These are phyloP conservation scores for Heterodera carotae DNA, from an alignment of 1,140 invertebrate species.

Conservation along the genomic window DNA sequence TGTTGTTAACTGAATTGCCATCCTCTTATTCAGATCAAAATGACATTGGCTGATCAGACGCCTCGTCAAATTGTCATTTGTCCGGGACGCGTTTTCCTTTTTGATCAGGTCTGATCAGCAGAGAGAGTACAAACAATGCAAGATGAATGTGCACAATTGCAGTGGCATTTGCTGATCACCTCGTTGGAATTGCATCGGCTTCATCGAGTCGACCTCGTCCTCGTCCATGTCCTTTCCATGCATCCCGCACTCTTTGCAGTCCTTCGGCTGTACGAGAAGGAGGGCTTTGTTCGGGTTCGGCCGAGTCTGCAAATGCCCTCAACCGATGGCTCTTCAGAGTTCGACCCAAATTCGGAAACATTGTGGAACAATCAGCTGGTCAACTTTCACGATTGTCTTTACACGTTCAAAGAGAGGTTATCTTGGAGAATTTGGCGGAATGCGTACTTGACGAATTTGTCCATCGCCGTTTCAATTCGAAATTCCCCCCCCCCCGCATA, in stretches of 20 bases:
- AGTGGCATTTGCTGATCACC: constrained; percentile 29
- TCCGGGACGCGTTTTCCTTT: constrained; percentile 22
- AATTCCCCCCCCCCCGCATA: no score
- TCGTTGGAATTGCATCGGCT: constrained; percentile 11
- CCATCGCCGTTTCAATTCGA: no score
- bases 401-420: constrained; percentile 41
- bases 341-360: constrained; percentile 38
- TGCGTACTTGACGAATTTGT: no score
- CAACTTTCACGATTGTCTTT: constrained; percentile 43
- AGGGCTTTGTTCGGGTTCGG: constrained; percentile 33
- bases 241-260: constrained; percentile 20
- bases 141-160: neutral
- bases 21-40: constrained; percentile 12
- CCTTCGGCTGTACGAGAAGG: constrained; percentile 31
- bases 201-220: constrained; percentile 7
- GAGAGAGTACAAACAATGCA: neutral
- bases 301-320: constrained; percentile 33
- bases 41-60: neutral
- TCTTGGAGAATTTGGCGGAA: no score
- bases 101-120: constrained; percentile 24
- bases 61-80: constrained; percentile 14
- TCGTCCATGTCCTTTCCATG: constrained; percentile 38
- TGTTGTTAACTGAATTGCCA: neutral
- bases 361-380: constrained; percentile 44
- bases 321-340: neutral